A percentile compares a stretch with the other conserved stretches of the same genome.
Evolutionary conservation across 2,113 vertebrate genomes (phyloP).

Genomic region (Clupea harengus): DNA sequence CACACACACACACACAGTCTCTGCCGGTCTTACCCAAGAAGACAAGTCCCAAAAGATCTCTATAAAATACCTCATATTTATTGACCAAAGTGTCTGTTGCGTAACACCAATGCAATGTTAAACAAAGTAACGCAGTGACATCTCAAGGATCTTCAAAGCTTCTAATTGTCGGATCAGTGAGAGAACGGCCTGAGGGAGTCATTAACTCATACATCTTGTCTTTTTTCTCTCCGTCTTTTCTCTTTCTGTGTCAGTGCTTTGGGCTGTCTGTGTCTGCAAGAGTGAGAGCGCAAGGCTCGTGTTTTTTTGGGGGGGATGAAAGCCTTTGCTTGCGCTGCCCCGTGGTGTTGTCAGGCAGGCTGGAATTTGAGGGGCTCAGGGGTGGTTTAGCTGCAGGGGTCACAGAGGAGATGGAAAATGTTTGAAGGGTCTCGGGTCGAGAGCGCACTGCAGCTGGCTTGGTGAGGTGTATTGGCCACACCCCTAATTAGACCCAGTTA

Average conservation of each 20-base stretch:
- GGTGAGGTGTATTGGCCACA: not conserved
- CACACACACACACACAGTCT: slow-evolving; percentile 47
- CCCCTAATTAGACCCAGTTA: slow-evolving; percentile 38
- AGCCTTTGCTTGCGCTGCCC: slow-evolving; percentile 24
- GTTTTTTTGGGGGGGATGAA: slow-evolving; percentile 19
- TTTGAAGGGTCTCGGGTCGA: slow-evolving; percentile 29
- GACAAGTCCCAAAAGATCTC: not conserved
- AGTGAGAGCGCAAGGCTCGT: slow-evolving; percentile 15
- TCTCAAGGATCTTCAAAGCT: slow-evolving; percentile 16
- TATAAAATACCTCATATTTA: not conserved
- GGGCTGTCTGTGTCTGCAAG: slow-evolving; percentile 15
- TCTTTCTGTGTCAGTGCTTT: not conserved
- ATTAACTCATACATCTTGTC: slow-evolving; percentile 18
- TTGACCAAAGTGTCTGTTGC: not conserved
- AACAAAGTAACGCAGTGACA: not conserved
- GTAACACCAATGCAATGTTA: not conserved
- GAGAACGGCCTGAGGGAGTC: slow-evolving; percentile 11
- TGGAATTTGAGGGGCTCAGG: slow-evolving; percentile 41
- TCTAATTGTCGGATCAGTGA: slow-evolving; percentile 19
- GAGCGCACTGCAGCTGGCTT: slow-evolving; percentile 13
- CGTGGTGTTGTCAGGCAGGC: slow-evolving; percentile 27
- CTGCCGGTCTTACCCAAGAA: not conserved
- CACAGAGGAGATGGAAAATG: slow-evolving; percentile 24
- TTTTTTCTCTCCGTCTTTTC: not conserved
- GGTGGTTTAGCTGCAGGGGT: slow-evolving; percentile 40